phyloP scores from a whole-genome alignment of 2,113 vertebrate species.

The Passerina amoena region DNA sequence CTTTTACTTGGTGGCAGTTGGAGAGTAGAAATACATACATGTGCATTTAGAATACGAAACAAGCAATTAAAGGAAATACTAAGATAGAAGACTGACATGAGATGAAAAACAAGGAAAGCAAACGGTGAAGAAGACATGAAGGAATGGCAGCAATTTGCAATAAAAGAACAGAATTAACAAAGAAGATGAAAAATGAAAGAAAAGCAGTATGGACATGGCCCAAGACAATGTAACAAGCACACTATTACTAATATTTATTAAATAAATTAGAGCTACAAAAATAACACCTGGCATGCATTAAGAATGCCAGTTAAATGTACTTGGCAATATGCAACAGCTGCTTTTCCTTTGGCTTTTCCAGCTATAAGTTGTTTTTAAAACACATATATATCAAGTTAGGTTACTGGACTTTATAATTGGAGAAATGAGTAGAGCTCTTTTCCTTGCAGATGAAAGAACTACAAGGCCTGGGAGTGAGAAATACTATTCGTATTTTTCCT shows the following conservation, averaged over 20 bases:
- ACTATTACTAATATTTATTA: background rate
- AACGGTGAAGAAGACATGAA: background rate
- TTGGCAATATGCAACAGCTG: background rate
- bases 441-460: background rate
- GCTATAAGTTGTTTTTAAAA: background rate
- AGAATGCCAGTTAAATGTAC: background rate
- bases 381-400: background rate
- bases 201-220: background rate
- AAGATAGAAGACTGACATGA: background rate
- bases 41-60: background rate
- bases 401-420: background rate
- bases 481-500: background rate
- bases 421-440: background rate
- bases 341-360: background rate
- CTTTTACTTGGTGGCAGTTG: background rate
- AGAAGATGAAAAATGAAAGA: background rate
- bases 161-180: background rate
- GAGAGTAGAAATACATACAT: background rate
- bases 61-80: background rate
- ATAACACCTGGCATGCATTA: background rate
- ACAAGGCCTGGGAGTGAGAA: background rate
- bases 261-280: background rate
- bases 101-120: background rate
- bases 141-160: background rate
- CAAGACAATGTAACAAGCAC: background rate